A percentile compares a stretch with the other conserved stretches of the same genome.
Conservation (phyloP, 2,113 vertebrate species). For the Salvator merianae region DNA sequence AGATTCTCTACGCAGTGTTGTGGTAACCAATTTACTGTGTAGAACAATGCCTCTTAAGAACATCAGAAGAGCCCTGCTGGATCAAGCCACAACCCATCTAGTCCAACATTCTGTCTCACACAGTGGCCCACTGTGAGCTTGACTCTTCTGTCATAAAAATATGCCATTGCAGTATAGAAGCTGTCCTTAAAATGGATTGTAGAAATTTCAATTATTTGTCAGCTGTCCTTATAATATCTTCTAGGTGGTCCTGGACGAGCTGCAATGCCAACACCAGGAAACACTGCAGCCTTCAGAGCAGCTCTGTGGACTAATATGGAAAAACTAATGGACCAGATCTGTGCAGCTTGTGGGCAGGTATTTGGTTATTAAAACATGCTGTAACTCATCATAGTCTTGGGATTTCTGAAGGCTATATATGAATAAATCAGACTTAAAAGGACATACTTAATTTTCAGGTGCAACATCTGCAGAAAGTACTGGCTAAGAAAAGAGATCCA, state of each 20-base stretch:
- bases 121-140: no score
- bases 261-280: slow-evolving; percentile 92
- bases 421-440: slow-evolving; percentile 21
- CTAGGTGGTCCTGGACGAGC: slow-evolving; percentile 91
- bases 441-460: slow-evolving; percentile 76
- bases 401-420: neutral
- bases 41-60: neutral
- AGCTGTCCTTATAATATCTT: slow-evolving; percentile 19
- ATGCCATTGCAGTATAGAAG: no score
- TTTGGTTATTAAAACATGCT: neutral
- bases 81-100: no score
- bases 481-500: slow-evolving; percentile 95
- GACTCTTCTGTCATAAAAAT: no score
- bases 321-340: slow-evolving; percentile 97
- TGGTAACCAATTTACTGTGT: neutral
- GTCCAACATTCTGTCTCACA: no score
- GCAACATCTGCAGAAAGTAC: slow-evolving; percentile 94
- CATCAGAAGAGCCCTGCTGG: no score
- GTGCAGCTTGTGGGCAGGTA: slow-evolving; percentile 88
- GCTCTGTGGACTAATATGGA: slow-evolving; percentile 98
- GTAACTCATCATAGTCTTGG: neutral
- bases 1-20: neutral
- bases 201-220: no score
- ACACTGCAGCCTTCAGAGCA: slow-evolving; percentile 91
- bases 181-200: no score